Percentiles rank a stretch among this genome's conserved stretches.
Conservation (phyloP, 1,140 invertebrate genomes). For the Drosophila sproati region DNA sequence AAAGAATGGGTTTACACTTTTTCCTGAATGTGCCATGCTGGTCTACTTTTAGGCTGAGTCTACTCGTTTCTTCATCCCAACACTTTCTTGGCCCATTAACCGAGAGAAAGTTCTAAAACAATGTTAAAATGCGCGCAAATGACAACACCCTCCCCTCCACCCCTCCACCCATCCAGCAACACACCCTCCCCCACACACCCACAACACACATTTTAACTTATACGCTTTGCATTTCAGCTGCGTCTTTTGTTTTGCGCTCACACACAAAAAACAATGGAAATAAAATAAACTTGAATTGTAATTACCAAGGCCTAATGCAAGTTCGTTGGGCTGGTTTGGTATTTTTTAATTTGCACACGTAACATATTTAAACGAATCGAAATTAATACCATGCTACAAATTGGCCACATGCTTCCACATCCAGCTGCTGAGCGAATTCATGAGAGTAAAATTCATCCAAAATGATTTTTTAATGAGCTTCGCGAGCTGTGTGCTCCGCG, state of each 20-base stretch:
- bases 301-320: slow-evolving; percentile 68
- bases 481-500: slow-evolving; percentile 27
- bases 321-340: slow-evolving; percentile 42
- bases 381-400: slow-evolving; percentile 63
- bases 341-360: slow-evolving; percentile 59
- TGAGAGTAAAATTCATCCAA: slow-evolving; percentile 66
- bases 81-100: not conserved
- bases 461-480: slow-evolving; percentile 80
- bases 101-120: slow-evolving; percentile 66
- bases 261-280: slow-evolving; percentile 44
- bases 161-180: not conserved
- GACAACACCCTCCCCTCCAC: not conserved
- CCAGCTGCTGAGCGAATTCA: slow-evolving; percentile 5
- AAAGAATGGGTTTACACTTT: slow-evolving; percentile 33
- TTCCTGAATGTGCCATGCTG: slow-evolving; percentile 38
- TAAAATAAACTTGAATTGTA: slow-evolving; percentile 79
- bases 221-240: slow-evolving; percentile 33
- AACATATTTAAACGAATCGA: slow-evolving; percentile 64
- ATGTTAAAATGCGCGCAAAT: slow-evolving; percentile 60
- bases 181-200: not conserved
- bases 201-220: slow-evolving; percentile 10
- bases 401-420: slow-evolving; percentile 56
- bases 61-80: not conserved
- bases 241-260: slow-evolving; percentile 33
- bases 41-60: slow-evolving; percentile 56